Evolutionary conservation across 2,888 invertebrate genomes (phyloP).

Genomic region (Machimus atricapillus): DNA sequence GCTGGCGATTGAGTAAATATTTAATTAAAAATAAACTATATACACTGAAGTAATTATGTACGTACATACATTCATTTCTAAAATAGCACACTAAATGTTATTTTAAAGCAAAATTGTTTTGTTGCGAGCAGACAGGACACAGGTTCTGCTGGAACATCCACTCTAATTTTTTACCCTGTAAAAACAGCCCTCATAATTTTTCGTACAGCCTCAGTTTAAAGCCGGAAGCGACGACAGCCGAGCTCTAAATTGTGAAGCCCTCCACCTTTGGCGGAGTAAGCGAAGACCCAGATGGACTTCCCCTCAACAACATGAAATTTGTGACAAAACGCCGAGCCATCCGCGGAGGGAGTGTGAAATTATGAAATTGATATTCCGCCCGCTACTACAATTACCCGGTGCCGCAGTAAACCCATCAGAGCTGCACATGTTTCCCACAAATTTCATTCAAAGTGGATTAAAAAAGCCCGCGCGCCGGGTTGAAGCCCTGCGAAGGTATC

Average conservation of each 20-base stretch:
- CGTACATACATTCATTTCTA: background rate
- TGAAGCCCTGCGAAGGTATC: conserved; percentile 16
- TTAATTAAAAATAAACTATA: no score
- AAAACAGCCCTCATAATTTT: background rate
- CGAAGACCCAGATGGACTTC: conserved; percentile 7
- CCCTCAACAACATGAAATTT: background rate
- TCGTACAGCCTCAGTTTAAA: background rate
- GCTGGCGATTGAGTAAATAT: no score
- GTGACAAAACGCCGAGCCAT: background rate
- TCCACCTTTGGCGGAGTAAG: background rate
- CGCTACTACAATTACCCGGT: conserved; percentile 26
- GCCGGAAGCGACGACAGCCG: background rate
- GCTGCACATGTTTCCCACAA: conserved; percentile 32
- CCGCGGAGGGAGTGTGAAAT: background rate
- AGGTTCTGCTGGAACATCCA: background rate
- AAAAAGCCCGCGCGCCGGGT: conserved; percentile 5
- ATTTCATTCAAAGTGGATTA: conserved; percentile 31
- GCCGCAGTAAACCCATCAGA: conserved; percentile 1
- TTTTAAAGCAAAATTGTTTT: background rate
- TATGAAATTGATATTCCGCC: conserved; percentile 31
- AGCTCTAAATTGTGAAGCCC: background rate
- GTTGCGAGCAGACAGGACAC: background rate
- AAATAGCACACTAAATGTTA: background rate
- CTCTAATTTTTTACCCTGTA: background rate
- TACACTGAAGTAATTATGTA: background rate